Percentiles rank a stretch among this genome's conserved stretches.
Conservation (phyloP, 2,888 invertebrate genomes). For the Anodontia alba region DNA sequence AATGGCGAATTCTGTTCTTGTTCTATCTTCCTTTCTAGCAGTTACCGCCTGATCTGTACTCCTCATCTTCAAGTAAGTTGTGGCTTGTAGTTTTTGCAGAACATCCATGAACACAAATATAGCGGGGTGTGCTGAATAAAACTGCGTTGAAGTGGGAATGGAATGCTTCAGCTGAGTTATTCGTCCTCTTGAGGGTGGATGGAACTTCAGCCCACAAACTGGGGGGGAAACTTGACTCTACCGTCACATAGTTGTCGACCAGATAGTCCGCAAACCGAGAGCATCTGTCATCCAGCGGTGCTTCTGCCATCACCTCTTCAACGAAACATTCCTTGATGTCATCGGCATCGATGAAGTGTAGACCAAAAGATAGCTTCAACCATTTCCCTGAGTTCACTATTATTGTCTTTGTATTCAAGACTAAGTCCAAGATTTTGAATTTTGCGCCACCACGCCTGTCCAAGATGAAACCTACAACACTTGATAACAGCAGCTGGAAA, state of each 20-base stretch:
- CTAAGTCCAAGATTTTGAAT: too few relatives aligned
- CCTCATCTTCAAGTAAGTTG: too few relatives aligned
- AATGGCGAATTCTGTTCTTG: too few relatives aligned
- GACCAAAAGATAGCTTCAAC: background rate
- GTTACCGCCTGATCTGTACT: too few relatives aligned
- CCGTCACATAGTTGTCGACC: background rate
- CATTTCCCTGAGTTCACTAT: background rate
- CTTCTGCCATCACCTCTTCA: background rate
- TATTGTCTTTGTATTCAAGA: constrained; percentile 10
- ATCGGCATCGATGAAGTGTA: background rate
- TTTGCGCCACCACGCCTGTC: background rate
- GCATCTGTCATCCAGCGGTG: background rate
- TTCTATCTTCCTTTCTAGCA: too few relatives aligned
- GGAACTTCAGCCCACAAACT: constrained; percentile 4
- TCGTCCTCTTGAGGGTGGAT: background rate
- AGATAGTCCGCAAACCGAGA: too few relatives aligned
- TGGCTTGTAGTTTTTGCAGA: too few relatives aligned
- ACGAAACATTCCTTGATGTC: background rate
- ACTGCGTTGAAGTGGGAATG: constrained; percentile 6
- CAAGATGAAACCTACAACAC: too few relatives aligned
- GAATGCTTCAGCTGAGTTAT: background rate
- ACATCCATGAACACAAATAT: too few relatives aligned
- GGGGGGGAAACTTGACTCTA: background rate
- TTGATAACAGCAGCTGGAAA: background rate
- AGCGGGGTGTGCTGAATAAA: too few relatives aligned